Evolutionary conservation across 1,140 invertebrate genomes (phyloP).

Genomic region (Watersipora subatra): DNA sequence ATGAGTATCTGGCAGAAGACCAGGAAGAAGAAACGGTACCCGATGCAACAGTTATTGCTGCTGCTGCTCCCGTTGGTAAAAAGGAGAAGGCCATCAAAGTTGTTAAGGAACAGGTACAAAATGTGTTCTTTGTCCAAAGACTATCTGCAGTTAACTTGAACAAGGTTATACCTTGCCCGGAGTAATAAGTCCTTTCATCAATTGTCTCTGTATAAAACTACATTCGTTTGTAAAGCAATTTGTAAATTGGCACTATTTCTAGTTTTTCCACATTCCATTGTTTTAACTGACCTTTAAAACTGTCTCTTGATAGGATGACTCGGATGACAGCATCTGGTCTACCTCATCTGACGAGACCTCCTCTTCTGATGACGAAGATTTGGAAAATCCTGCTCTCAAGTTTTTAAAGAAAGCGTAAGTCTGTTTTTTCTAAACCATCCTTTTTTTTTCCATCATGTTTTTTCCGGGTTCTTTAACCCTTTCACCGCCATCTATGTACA

Average conservation of each 20-base stretch:
- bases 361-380: conserved; percentile 9
- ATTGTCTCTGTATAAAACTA: not conserved
- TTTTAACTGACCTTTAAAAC: no score
- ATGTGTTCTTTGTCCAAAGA: no score
- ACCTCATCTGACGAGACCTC: not conserved
- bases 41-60: not conserved
- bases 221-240: no score
- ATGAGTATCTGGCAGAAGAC: conserved; percentile 2
- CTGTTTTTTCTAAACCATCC: not conserved
- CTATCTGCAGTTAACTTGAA: no score
- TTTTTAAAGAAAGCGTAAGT: conserved; percentile 11
- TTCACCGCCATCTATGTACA: not conserved
- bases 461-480: not conserved
- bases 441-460: not conserved
- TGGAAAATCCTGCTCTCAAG: conserved; percentile 8
- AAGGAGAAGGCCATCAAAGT: not conserved
- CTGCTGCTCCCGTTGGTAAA: not conserved
- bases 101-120: no score
- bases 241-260: no score
- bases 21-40: not conserved
- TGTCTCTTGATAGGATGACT: not conserved
- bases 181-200: no score
- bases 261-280: no score
- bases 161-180: no score
- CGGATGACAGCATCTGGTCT: not conserved